Conservation (phyloP, 2,888 invertebrate species). For the Cerastis leucographa region DNA sequence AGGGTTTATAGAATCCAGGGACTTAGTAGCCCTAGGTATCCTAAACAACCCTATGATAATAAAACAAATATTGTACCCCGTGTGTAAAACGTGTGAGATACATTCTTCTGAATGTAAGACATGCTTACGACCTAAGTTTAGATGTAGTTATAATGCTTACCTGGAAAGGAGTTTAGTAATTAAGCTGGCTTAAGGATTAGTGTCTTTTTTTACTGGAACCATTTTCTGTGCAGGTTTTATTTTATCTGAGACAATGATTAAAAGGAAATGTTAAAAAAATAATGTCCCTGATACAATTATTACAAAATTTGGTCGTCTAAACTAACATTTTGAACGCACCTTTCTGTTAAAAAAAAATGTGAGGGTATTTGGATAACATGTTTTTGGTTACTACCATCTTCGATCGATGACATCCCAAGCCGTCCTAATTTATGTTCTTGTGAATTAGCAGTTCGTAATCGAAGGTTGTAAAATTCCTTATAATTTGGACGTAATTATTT, state of each 20-base stretch:
- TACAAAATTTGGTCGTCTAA: neutral
- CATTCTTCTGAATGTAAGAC: no score
- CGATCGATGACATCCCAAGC: neutral
- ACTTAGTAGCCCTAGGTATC: neutral
- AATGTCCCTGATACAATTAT: neutral
- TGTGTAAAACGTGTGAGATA: no score
- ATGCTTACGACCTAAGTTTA: neutral
- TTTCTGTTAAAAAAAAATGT: neutral
- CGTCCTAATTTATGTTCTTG: slow-evolving; percentile 2
- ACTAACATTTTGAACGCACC: slow-evolving; percentile 5
- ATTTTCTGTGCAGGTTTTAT: neutral
- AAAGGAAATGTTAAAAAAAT: no score
- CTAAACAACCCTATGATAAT: neutral
- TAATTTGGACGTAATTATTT: slow-evolving; percentile 8
- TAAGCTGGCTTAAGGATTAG: neutral
- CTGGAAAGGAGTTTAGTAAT: slow-evolving; percentile 8
- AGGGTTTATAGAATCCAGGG: neutral
- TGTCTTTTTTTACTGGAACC: neutral
- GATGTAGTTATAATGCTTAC: neutral
- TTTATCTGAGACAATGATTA: neutral
- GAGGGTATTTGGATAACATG: slow-evolving; percentile 3
- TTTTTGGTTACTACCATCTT: slow-evolving; percentile 19
- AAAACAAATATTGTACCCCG: neutral
- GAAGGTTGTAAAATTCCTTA: neutral
- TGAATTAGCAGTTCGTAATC: slow-evolving; percentile 7